Evolutionary conservation across 2,888 invertebrate species (phyloP).

Genomic region (Reticulitermes lucifugus): DNA sequence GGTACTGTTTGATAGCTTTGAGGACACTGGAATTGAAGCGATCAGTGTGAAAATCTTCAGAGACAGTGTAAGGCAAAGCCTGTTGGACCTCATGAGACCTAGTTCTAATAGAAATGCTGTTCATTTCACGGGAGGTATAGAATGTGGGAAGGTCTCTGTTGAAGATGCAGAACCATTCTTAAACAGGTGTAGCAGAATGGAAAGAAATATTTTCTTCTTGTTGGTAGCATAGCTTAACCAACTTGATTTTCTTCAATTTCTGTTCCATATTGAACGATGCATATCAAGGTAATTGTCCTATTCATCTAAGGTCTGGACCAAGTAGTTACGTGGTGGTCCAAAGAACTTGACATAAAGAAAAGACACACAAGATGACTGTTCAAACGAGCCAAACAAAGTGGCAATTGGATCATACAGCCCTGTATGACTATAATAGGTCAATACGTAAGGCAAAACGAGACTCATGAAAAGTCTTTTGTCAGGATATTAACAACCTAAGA

Average conservation of each 20-base stretch:
- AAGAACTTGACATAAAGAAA: not conserved
- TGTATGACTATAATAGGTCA: too few species aligned
- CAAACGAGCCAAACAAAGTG: not conserved
- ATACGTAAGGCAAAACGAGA: too few species aligned
- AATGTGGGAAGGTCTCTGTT: constrained; percentile 72
- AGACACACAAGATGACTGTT: not conserved
- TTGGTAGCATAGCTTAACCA: constrained; percentile 81
- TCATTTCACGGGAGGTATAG: constrained; percentile 79
- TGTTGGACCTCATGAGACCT: constrained; percentile 79
- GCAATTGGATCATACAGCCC: too few species aligned
- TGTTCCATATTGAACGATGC: constrained; percentile 73
- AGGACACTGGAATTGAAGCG: constrained; percentile 62
- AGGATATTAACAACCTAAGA: too few species aligned
- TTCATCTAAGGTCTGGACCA: not conserved
- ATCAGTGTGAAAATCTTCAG: constrained; percentile 62
- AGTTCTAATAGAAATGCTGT: constrained; percentile 75
- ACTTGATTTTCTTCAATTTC: constrained; percentile 72
- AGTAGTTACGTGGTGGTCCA: not conserved
- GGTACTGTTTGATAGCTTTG: constrained; percentile 85
- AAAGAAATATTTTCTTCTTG: constrained; percentile 78
- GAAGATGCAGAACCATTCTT: constrained; percentile 69
- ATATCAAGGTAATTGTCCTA: not conserved
- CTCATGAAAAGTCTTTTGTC: too few species aligned
- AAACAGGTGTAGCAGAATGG: constrained; percentile 71
- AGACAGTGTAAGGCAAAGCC: constrained; percentile 78